Base-by-base conservation (phyloP, 2,888 invertebrate species). In the Drosophila anceps region DNA sequence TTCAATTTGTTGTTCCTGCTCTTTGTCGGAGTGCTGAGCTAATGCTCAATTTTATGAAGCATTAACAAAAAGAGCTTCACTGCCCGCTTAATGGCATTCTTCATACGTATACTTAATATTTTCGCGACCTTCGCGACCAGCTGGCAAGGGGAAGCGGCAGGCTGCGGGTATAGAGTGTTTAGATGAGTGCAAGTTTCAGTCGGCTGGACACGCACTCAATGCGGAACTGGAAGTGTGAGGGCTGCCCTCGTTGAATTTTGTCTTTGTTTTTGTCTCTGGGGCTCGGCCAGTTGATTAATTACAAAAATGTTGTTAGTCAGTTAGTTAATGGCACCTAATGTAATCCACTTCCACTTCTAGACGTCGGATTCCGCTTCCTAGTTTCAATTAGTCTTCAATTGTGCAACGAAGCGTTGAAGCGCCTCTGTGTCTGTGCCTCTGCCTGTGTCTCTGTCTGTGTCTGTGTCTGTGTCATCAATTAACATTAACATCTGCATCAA, bases 301-400 rank as follows among this genome's bases (percentile, higher is more conserved):
- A 89, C 82, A 77, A 58, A 63, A 20, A 20, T 18, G 13, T 37
- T 69, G 48, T 48, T n/a, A 29, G 48, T 69, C 66, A 50, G 33
- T 75, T 79, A 51, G 81, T 29, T 81, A 71, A 76, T 84, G 82
- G 75, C 73, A 64, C 72, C 76, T 76, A 83, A 90, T 86, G 90
- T 86, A 88, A 90, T 67, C 60, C 76, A 87, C 73, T 84, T 79
- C 82, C 84, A 77, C 73, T 68, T 66, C 66, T 41, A 58, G 50
- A 59, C 62, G 57, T 58, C 46, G 37, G 37, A 46, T 72, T 71
- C 72, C 65, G 80, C 90, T 86, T 86, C 86, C 86, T 86, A 57
- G 75, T 84, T 89, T 74, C 84, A 84, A 90, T 86, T 88, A 88
- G 82, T 82, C 81, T 67, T 78, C 73, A 81, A 86, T 86, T 86